Base-by-base conservation (phyloP, 1,140 invertebrate species). In the Drosophila biarmipes region DNA sequence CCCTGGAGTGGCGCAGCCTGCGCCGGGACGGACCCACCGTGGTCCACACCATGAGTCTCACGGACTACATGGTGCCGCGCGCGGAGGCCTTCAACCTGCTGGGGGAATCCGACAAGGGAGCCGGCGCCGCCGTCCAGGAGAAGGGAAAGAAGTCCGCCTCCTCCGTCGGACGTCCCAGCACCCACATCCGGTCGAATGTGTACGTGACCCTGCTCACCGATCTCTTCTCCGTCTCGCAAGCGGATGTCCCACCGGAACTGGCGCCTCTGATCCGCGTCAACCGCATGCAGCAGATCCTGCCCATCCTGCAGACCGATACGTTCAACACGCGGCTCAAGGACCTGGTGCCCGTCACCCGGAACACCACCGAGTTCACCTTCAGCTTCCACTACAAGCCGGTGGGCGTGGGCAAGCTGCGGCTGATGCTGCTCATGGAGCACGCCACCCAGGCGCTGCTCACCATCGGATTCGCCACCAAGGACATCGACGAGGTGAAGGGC, bases 401-500 rank as follows among this genome's bases (percentile, higher is more conserved):
- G 6, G 94, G 95, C 2, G 93, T 96, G 80, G 96, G 96, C 53
- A 95, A 95, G 69, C 92, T 96, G 35, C 94, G 96, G 63, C 93
- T 98, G 78, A 94, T 96, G 79, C 92, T 96, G 17, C 96, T 98
- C 89, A 95, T 99, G 78, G 95, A 97, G 80, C 93, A 95, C 21
- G 95, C 97, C 4, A 95, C 99, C 72, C 92, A 95, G 24, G 95
- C 95, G 38, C 94, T 99, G 64, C 92, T 94, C 15, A 78, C 92
- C 34, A 93, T 98, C 29, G 98, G 98, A 17, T 99, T 99, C 84
- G 96, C 95, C 48, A 95, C 96, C 48, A 98, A 98, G 92, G 98
- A 99, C 93, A 93, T 98, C 43, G 98, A 99, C 93, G 98, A 99
- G 94, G 95, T 99, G 0, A 99, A 99, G 93, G 96, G 96, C 49